phyloP scores from a whole-genome alignment of 2,888 invertebrate genomes.

The Venustoraphidia nigricollis region DNA sequence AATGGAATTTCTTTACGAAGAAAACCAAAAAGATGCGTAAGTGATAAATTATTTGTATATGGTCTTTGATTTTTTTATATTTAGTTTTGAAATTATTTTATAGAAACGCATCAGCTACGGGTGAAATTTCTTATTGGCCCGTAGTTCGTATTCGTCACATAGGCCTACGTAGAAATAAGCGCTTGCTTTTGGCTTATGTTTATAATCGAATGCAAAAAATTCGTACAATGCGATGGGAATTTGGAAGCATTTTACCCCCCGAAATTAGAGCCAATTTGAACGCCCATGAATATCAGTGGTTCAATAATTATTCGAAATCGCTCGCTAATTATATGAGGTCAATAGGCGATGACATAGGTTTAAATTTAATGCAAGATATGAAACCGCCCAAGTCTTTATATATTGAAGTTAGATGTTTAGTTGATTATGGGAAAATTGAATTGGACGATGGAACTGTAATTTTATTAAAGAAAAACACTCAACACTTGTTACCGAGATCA shows the following conservation, averaged over 20 bases:
- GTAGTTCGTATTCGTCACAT: constrained; percentile 73
- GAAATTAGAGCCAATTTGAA: constrained; percentile 70
- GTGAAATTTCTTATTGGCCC: constrained; percentile 34
- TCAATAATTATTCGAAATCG: constrained; percentile 72
- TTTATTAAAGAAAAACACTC: constrained; percentile 75
- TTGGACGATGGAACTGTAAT: constrained; percentile 86
- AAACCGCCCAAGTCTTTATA: constrained; percentile 86
- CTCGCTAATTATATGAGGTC: constrained; percentile 82
- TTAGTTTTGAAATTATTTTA: background rate
- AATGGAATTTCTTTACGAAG: constrained; percentile 66
- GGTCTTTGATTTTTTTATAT: background rate
- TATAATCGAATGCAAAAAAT: constrained; percentile 69
- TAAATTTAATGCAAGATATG: constrained; percentile 75
- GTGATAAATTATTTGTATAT: constrained; percentile 21
- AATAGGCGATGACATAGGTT: constrained; percentile 64
- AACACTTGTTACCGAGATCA: constrained; percentile 75
- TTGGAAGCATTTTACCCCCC: constrained; percentile 78
- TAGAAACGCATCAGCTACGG: background rate
- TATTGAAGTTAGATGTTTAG: constrained; percentile 79
- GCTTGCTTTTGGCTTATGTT: constrained; percentile 73
- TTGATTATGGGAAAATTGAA: constrained; percentile 88
- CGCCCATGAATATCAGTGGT: constrained; percentile 75
- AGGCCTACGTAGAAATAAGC: constrained; percentile 73
- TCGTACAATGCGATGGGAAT: constrained; percentile 85
- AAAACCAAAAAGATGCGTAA: constrained; percentile 79